These are phyloP conservation scores for Falco punctatus DNA, from an alignment of 2,113 vertebrate genomes.

Conservation along the genomic window DNA sequence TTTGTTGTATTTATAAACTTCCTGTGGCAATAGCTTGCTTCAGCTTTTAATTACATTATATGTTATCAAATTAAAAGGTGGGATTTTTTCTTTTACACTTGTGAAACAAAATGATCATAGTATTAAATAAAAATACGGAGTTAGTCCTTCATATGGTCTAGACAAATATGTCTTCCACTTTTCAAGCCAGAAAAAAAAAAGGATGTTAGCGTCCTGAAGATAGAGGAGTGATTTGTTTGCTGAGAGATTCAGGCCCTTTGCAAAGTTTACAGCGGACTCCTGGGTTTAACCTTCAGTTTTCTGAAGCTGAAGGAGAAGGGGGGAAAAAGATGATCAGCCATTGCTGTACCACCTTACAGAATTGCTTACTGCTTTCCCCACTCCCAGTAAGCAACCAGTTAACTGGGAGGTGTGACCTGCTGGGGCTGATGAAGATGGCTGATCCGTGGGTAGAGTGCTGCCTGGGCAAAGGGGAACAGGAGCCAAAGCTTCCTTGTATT, in stretches of 20 bases:
- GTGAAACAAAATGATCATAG: neutral
- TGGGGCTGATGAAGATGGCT: neutral
- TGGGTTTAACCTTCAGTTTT: neutral
- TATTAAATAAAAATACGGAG: neutral
- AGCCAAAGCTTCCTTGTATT: neutral
- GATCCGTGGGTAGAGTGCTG: neutral
- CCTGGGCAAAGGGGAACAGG: neutral
- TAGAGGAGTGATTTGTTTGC: neutral
- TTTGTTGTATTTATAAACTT: conserved; percentile 67
- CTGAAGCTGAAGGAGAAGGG: neutral
- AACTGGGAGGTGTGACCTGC: neutral
- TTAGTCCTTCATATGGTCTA: neutral
- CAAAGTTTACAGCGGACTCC: neutral
- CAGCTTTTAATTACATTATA: neutral
- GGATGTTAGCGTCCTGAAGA: neutral
- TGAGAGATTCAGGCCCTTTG: neutral
- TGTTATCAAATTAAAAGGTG: neutral
- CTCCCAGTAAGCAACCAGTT: neutral
- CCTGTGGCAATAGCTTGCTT: neutral
- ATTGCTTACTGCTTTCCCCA: neutral
- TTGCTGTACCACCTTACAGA: neutral
- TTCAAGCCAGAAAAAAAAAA: neutral
- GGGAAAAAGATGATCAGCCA: fast-evolving
- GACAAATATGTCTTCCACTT: neutral
- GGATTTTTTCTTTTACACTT: neutral